Evolutionary conservation across 2,888 invertebrate species (phyloP).

Genomic region (Rugalucina vietnamica): DNA sequence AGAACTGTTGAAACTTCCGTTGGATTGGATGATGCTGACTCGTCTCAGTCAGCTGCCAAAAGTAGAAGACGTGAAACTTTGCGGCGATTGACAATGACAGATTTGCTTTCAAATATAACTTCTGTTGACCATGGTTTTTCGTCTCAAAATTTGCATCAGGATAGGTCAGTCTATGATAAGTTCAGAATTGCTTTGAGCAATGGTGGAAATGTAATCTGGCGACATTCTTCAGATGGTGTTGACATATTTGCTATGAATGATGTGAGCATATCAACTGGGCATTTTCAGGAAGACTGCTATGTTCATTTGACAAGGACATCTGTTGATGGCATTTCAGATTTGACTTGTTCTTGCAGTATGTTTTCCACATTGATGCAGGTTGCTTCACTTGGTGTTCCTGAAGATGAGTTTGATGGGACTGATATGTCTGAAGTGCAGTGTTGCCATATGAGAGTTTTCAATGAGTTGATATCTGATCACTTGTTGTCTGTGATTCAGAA

Average conservation of each 20-base stretch:
- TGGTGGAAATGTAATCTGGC: not conserved
- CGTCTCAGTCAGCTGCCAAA: not conserved
- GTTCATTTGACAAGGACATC: not conserved
- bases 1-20: not conserved
- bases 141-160: not conserved
- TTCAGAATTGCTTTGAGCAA: not conserved
- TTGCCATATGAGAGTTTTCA: not conserved
- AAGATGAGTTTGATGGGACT: not conserved
- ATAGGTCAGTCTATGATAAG: not conserved
- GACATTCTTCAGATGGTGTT: not conserved
- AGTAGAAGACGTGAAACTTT: not conserved
- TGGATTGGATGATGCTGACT: not conserved
- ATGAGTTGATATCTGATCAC: conserved; percentile 11
- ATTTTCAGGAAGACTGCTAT: conserved; percentile 11
- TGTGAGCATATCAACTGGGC: not conserved
- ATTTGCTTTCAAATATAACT: not conserved
- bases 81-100: not conserved
- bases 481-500: not conserved
- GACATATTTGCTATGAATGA: not conserved
- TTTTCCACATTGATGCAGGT: not conserved
- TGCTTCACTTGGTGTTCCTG: not conserved
- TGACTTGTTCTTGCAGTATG: not conserved
- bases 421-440: not conserved
- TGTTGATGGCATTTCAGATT: not conserved
- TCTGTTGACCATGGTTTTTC: not conserved